Percentiles rank a stretch among this genome's conserved stretches.
phyloP scores from a whole-genome alignment of 1,140 invertebrate genomes.

The Drosophila takahashii region DNA sequence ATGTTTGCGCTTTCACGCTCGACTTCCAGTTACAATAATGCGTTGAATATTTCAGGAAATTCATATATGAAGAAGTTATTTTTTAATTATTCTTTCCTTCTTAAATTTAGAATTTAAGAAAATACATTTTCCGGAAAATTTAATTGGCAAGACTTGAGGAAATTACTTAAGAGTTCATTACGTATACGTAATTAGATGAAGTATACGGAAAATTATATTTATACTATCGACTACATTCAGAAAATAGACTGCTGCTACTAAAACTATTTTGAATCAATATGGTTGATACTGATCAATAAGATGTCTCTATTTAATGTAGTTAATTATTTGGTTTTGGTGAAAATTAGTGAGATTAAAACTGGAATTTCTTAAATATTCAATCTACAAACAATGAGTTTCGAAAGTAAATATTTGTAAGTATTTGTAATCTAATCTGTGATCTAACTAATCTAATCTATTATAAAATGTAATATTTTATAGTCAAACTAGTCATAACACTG shows the following conservation, averaged over 20 bases:
- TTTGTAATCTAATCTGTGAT: no score
- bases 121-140: neutral
- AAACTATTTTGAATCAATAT: no score
- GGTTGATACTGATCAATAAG: no score
- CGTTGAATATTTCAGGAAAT: no score
- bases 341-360: neutral
- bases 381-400: neutral
- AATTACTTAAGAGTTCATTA: neutral
- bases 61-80: neutral
- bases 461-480: neutral
- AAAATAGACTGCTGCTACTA: no score
- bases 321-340: neutral
- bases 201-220: neutral
- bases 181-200: neutral
- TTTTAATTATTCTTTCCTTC: no score
- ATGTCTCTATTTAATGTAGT: no score
- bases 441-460: neutral
- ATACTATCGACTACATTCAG: neutral
- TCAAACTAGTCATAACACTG: constrained; percentile 1
- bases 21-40: neutral
- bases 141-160: neutral
- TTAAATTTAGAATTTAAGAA: neutral
- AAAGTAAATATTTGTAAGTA: neutral
- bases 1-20: constrained; percentile 14
- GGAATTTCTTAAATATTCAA: neutral